Base-by-base conservation (phyloP, 2,797 vertebrate genomes). In the Xenops minutus region DNA sequence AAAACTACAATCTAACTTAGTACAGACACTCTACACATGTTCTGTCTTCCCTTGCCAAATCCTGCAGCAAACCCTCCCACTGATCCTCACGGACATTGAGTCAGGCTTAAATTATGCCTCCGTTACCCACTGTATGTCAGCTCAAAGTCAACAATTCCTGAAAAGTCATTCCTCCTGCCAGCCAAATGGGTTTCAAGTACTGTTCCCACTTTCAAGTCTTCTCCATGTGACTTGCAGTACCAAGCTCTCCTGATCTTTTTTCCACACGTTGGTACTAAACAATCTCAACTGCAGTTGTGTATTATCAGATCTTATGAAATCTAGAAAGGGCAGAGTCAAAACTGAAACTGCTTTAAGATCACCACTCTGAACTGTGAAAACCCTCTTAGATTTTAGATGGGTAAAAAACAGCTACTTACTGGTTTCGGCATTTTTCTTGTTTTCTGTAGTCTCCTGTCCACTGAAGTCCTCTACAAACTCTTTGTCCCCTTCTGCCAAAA, bases 371-470 rank as follows among this genome's bases (percentile, higher is more conserved):
- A 92, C 74, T 2, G 1, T 30, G 62, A 81, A 87, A 86, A 68
- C 4, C 14, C n/a, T 61, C 24, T 27, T 27, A 76, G 23, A 49
- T 68, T 86, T 74, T 54, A 79, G 27, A 78, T 24, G 0, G 78
- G 27, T n/a, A 89, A 54, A 39, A 76, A 71, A 26, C 17, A 85
- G 55, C 13, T 39, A 98, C 98, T 99, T 98, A 99, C 99, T 96
- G 99, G 99, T 98, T 99, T 99, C 80, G 99, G 99, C 99, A 99
- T 99, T 97, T 98, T 98, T 94, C 85, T 95, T 92, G 97, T 96
- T 94, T 98, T 96, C 91, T 98, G 97, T 97, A 94, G 85, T 88
- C 92, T 96, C 97, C 93, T 68, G 52, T 79, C 59, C 85, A 51
- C 81, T 89, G 75, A 83, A 94, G 63, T 82, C 95, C 91, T 96